Evolutionary conservation across 2,888 invertebrate species (phyloP).

Genomic region (Rhabditoides inermis): DNA sequence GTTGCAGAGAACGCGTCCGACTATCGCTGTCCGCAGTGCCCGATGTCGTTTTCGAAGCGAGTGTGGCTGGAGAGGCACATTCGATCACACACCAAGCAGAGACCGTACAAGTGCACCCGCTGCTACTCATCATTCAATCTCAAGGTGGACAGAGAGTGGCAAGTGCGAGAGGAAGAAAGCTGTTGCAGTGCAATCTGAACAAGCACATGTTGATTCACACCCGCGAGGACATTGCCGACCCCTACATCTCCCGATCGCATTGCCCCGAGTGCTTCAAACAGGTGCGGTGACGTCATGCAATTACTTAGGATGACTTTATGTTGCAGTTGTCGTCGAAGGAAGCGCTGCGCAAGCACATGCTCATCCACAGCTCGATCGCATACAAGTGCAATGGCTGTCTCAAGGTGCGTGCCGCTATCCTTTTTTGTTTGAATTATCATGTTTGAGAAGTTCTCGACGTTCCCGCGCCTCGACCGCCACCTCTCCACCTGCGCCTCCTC

Average conservation of each 20-base stretch:
- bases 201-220: no score
- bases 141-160: no score
- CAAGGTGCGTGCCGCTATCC: not conserved
- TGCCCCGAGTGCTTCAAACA: no score
- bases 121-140: no score
- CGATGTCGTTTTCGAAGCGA: not conserved
- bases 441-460: conserved; percentile 15
- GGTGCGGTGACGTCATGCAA: no score
- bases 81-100: not conserved
- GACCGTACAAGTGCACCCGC: not conserved
- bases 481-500: not conserved
- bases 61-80: not conserved
- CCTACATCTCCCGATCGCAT: no score
- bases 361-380: conserved; percentile 10
- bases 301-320: no score
- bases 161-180: no score
- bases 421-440: not conserved
- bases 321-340: no score
- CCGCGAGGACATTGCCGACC: no score
- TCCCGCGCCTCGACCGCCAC: conserved; percentile 9
- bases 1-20: not conserved
- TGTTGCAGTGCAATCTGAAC: no score
- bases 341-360: conserved; percentile 12
- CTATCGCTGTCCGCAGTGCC: no score
- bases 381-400: conserved; percentile 9